phyloP scores from a whole-genome alignment of 2,888 invertebrate genomes.

The Linnaemya tessellans region DNA sequence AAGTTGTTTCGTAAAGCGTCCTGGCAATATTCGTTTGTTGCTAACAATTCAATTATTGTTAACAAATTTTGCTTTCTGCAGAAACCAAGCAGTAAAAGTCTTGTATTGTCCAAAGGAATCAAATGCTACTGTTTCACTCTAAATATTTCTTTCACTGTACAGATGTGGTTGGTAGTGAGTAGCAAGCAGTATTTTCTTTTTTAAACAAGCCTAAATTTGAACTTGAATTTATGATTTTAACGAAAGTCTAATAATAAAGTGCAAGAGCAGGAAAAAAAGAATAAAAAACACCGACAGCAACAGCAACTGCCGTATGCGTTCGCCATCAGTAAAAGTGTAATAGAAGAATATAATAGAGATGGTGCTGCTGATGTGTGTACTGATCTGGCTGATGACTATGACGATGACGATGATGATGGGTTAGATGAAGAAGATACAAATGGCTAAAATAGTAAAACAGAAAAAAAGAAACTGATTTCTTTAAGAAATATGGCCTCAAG shows the following conservation, averaged over 20 bases:
- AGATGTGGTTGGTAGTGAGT: not conserved
- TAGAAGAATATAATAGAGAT: constrained; percentile 63
- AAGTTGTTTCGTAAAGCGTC: not conserved
- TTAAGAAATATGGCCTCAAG: constrained; percentile 47
- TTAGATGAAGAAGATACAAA: constrained; percentile 11
- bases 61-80: not conserved
- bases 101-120: not conserved
- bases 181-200: not conserved
- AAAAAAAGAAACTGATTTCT: not conserved
- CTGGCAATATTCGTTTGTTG: not conserved
- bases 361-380: constrained; percentile 59
- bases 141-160: constrained; percentile 42
- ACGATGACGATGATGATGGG: constrained; percentile 38
- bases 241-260: constrained; percentile 69
- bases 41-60: not conserved
- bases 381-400: constrained; percentile 45
- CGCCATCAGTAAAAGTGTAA: constrained; percentile 68
- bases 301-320: not conserved
- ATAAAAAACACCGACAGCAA: not conserved
- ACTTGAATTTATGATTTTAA: constrained; percentile 71
- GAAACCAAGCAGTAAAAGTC: not conserved
- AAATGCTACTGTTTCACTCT: not conserved
- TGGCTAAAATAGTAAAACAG: not conserved
- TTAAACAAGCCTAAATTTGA: constrained; percentile 57
- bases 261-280: not conserved